Conservation (phyloP, 2,888 invertebrate species). For the Polydrusus tereticollis region DNA sequence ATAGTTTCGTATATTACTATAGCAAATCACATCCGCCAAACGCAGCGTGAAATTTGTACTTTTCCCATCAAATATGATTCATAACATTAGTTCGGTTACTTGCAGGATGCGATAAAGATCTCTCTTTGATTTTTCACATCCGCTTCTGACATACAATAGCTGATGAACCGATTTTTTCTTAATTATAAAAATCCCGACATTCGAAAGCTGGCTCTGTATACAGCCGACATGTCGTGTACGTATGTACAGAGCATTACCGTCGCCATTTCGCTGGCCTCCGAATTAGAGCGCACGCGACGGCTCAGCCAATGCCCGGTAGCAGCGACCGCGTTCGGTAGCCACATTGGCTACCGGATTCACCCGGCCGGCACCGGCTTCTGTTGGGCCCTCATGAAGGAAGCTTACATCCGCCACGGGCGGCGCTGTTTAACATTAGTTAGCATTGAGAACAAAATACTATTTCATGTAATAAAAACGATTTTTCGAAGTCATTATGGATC, state of each 20-base stretch:
- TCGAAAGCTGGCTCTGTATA: too few species aligned
- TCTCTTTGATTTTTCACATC: background rate
- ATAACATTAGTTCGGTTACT: background rate
- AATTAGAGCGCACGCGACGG: conserved; percentile 39
- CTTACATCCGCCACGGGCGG: background rate
- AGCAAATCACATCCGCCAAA: conserved; percentile 30
- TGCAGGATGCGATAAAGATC: background rate
- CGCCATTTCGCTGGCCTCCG: conserved; percentile 26
- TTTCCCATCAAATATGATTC: conserved; percentile 22
- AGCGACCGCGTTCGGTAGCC: conserved; percentile 33
- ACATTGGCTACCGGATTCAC: conserved; percentile 23
- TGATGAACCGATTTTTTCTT: too few species aligned
- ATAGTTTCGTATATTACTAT: conserved; percentile 22
- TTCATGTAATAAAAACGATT: too few species aligned
- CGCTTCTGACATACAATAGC: too few species aligned
- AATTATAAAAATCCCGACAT: too few species aligned
- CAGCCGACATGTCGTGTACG: background rate
- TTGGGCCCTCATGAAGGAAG: conserved; percentile 24
- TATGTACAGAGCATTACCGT: background rate
- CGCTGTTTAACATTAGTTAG: background rate
- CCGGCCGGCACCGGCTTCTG: conserved; percentile 12
- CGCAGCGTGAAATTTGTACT: conserved; percentile 29
- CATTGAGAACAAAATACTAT: too few species aligned
- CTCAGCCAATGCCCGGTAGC: conserved; percentile 40
- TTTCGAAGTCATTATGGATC: too few species aligned